phyloP scores from a whole-genome alignment of 2,888 invertebrate species.

The Alsophila aescularia region DNA sequence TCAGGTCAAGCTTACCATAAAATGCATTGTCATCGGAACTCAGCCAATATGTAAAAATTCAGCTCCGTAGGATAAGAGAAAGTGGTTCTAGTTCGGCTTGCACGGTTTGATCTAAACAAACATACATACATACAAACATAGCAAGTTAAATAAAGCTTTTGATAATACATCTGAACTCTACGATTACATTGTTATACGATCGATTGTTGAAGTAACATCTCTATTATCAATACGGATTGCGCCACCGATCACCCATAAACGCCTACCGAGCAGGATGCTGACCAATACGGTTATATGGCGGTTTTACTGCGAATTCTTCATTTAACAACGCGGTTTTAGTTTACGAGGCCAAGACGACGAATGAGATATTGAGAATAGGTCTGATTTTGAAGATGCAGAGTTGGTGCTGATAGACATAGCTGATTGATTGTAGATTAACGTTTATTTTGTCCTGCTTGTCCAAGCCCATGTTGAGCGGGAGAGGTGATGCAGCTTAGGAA shows the following conservation, averaged over 20 bases:
- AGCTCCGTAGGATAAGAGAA: too few relatives aligned
- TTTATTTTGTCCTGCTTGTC: too few relatives aligned
- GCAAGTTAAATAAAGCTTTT: too few relatives aligned
- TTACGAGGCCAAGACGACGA: slow-evolving; percentile 8
- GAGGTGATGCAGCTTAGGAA: too few relatives aligned
- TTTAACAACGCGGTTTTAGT: slow-evolving; percentile 17
- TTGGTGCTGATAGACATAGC: not conserved
- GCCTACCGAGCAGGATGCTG: slow-evolving; percentile 25
- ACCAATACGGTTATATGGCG: slow-evolving; percentile 14
- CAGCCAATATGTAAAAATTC: too few relatives aligned
- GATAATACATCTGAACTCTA: too few relatives aligned
- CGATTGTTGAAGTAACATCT: slow-evolving; percentile 12
- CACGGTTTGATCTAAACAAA: too few relatives aligned
- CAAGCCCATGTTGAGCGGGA: too few relatives aligned
- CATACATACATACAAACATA: too few relatives aligned
- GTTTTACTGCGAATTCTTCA: slow-evolving; percentile 22
- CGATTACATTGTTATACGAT: not conserved
- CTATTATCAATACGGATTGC: slow-evolving; percentile 20
- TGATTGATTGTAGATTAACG: not conserved
- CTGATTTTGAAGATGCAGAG: not conserved
- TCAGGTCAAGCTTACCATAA: too few relatives aligned
- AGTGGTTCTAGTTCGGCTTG: too few relatives aligned
- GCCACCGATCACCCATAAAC: slow-evolving; percentile 19
- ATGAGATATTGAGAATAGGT: not conserved
- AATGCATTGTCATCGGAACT: too few relatives aligned